Conservation (phyloP, 2,888 invertebrate species). For the Margaritifera margaritifera region DNA sequence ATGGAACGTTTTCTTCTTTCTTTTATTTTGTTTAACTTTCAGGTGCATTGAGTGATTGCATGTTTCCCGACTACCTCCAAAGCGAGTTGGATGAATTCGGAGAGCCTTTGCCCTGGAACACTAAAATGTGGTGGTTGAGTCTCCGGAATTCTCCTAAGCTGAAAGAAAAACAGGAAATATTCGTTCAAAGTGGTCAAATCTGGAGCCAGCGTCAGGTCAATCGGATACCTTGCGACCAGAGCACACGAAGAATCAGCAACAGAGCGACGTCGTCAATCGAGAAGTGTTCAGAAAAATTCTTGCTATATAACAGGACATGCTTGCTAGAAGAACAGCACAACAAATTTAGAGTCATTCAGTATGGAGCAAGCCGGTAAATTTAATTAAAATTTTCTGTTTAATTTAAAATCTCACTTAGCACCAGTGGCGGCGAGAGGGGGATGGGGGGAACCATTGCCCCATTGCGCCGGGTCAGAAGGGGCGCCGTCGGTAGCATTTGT, state of each 20-base stretch:
- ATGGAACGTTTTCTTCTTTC: too few species aligned
- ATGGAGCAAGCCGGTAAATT: slow-evolving; percentile 49
- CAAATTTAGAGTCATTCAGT: slow-evolving; percentile 55
- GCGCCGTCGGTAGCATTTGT: too few species aligned
- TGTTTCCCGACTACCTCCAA: slow-evolving; percentile 57
- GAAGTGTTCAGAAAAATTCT: slow-evolving; percentile 45
- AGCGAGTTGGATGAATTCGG: slow-evolving; percentile 46
- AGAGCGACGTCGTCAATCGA: slow-evolving; percentile 39
- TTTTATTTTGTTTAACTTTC: background rate
- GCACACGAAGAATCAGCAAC: slow-evolving; percentile 33
- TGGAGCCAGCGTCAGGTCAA: slow-evolving; percentile 53
- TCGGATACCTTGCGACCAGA: slow-evolving; percentile 47
- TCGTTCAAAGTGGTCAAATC: slow-evolving; percentile 49
- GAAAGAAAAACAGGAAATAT: slow-evolving; percentile 56
- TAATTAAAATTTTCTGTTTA: background rate
- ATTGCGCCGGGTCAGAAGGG: too few species aligned
- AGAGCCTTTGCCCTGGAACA: slow-evolving; percentile 54
- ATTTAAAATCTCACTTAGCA: too few species aligned
- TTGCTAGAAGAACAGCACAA: slow-evolving; percentile 43
- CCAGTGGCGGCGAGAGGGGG: too few species aligned
- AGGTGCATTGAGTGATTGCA: slow-evolving; percentile 31
- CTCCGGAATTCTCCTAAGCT: slow-evolving; percentile 53
- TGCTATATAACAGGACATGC: slow-evolving; percentile 59
- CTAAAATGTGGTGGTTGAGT: slow-evolving; percentile 58
- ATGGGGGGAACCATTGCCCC: too few species aligned